Percentiles rank a stretch among this genome's conserved stretches.
These are phyloP conservation scores for Drosophila lini DNA, from an alignment of 1,140 invertebrate species.

Conservation along the genomic window DNA sequence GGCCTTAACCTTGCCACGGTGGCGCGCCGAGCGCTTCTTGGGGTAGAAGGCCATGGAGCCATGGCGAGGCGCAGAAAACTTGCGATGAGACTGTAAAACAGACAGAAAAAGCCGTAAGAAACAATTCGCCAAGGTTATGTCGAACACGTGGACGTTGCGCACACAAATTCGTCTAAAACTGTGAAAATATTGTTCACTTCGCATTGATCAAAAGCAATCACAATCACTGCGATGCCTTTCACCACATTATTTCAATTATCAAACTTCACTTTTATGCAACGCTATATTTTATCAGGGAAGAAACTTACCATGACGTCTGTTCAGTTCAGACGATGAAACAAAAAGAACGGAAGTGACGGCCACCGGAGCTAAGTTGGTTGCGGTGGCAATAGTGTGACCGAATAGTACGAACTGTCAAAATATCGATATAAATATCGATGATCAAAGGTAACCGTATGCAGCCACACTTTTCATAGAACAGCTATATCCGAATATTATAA, in stretches of 20 bases:
- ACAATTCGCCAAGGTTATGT: constrained; percentile 14
- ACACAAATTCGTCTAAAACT: background rate
- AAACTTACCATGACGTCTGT: constrained; percentile 78
- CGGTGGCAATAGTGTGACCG: background rate
- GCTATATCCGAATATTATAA: no score
- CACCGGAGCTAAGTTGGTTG: constrained; percentile 47
- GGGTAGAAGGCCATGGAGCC: constrained; percentile 99
- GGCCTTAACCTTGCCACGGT: constrained; percentile 99
- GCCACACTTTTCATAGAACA: no score
- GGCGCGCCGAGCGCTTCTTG: constrained; percentile 97
- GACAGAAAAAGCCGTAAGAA: constrained; percentile 5
- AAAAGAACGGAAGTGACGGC: constrained; percentile 68
- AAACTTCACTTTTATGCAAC: background rate
- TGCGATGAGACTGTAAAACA: constrained; percentile 97
- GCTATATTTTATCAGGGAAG: background rate
- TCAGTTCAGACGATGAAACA: constrained; percentile 76
- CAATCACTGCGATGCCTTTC: background rate
- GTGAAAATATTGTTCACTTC: no score
- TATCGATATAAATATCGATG: background rate
- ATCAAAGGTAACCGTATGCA: no score
- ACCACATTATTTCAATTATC: background rate
- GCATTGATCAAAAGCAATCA: background rate
- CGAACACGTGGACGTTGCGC: constrained; percentile 11
- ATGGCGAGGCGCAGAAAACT: constrained; percentile 99
- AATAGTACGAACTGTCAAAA: background rate